Percentiles rank a stretch among this genome's conserved stretches.
phyloP scores from a whole-genome alignment of 2,113 vertebrate genomes.

The Vombatus ursinus region DNA sequence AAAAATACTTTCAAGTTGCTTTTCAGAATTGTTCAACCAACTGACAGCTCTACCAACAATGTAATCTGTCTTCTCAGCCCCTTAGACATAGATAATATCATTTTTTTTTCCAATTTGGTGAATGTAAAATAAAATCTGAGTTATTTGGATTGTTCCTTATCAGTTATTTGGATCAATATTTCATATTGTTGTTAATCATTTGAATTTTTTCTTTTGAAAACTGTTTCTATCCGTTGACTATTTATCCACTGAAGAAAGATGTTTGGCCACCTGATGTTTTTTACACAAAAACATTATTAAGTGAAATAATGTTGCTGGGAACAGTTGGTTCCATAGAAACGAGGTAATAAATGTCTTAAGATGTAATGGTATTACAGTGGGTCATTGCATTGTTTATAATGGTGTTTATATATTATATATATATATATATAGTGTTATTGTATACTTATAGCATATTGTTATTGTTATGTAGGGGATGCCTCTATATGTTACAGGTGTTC shows the following conservation, averaged over 20 bases:
- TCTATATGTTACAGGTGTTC: not conserved
- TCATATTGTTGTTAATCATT: not conserved
- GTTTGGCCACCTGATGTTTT: not conserved
- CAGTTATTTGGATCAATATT: not conserved
- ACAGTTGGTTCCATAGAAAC: not conserved
- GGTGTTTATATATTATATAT: too few relatives aligned
- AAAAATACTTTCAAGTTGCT: not conserved
- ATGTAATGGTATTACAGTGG: not conserved
- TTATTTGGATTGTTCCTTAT: not conserved
- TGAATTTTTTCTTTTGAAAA: not conserved
- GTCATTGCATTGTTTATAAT: not conserved
- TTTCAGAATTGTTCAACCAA: not conserved
- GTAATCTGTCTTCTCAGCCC: not conserved
- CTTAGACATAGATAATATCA: not conserved
- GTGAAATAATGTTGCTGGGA: not conserved
- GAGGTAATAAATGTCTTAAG: not conserved
- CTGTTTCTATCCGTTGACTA: not conserved
- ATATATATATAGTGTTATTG: too few relatives aligned
- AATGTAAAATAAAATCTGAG: not conserved
- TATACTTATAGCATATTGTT: not conserved
- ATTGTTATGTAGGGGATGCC: not conserved
- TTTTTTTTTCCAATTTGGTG: not conserved
- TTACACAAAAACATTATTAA: not conserved
- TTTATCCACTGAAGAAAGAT: not conserved
- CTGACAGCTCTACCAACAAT: not conserved